Conservation (phyloP, 2,113 vertebrate species). For the Lonchura striata region DNA sequence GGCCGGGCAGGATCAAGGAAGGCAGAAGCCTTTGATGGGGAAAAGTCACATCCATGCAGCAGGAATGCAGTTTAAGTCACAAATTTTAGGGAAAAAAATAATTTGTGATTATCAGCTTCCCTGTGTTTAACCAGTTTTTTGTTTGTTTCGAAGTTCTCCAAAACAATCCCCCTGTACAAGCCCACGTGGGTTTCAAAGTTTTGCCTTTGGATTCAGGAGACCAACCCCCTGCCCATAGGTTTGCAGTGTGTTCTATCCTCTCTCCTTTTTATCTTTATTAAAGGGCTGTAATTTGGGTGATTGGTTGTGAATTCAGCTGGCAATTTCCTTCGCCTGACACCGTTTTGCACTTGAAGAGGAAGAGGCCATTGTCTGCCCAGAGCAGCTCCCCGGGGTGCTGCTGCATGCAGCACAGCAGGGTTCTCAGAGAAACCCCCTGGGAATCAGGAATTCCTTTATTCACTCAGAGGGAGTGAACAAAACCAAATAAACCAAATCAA, state of each 20-base stretch:
- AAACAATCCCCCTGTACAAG: neutral
- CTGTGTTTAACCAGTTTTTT: neutral
- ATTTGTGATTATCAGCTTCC: neutral
- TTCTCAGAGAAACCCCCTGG: neutral
- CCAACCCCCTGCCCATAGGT: neutral
- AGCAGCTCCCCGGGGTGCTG: neutral
- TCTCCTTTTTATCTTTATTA: conserved; percentile 12
- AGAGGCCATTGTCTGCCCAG: neutral
- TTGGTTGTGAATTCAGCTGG: neutral
- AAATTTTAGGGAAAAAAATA: neutral
- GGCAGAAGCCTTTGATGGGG: neutral
- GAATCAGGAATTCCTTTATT: neutral
- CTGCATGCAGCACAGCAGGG: neutral
- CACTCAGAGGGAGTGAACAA: neutral
- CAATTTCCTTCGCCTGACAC: neutral
- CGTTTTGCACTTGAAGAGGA: neutral
- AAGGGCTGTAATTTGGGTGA: conserved; percentile 19
- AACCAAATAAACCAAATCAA: too few species aligned
- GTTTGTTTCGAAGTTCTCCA: conserved; percentile 30
- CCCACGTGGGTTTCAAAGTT: conserved; percentile 8
- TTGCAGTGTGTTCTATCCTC: neutral
- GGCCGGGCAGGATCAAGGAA: neutral
- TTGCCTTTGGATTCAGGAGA: neutral
- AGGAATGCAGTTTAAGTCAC: neutral
- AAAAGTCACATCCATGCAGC: too few species aligned